Evolutionary conservation across 1,140 invertebrate genomes (phyloP), one percentile per base, ranked within the genome.

Genomic region (Panulirus ornatus): DNA sequence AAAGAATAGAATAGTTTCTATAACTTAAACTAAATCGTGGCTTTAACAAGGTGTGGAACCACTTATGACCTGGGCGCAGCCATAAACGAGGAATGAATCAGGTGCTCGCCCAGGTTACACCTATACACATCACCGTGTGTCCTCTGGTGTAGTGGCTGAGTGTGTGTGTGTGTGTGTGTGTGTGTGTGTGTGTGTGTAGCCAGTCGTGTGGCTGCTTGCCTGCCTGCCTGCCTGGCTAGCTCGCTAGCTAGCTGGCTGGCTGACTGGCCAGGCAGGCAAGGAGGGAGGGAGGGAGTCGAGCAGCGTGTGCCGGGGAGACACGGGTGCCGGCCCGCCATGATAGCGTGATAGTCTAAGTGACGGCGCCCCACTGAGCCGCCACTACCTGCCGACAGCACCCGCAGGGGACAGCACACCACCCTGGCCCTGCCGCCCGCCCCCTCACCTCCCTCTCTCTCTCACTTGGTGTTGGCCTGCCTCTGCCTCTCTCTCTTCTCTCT

Each of bases 291-390:
- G 70, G 36, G 42, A 70, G 85, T 38, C 36, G 30, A 22, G 22
- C 16, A 38, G 27, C 40, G 47, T 51, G 84, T 51, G 42, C 70
- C 44, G 42, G 34, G 30, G 54, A 44, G 63, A 42, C 6, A 22
- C 30, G 40, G 38, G 84, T 66, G 71, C 38, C 70, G 75, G 84
- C 27, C 75, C 73, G 47, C 47, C 76, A 71, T 75, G 79, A 83
- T 89, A 83, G 88, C 79, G 88, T 89, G 88, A 89, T 84, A 89
- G 79, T 40, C 79, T 89, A 89, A 89, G 88, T 89, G 88, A 89
- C 71, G 88, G 88, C 88, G 47, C 79, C 88, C 88, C 70, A 51
- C 88, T 89, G 88, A 58, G 88, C 42, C 79, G n/a, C 88, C 79
- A 89, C 88, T 82, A 89, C 88, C 88, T 83, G 88, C 71, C 88